Percentiles rank a stretch among this genome's conserved stretches.
These are phyloP conservation scores for pig (Sus scrofa) DNA, from an alignment of 2,113 vertebrate genomes.

Conservation along the genomic window DNA sequence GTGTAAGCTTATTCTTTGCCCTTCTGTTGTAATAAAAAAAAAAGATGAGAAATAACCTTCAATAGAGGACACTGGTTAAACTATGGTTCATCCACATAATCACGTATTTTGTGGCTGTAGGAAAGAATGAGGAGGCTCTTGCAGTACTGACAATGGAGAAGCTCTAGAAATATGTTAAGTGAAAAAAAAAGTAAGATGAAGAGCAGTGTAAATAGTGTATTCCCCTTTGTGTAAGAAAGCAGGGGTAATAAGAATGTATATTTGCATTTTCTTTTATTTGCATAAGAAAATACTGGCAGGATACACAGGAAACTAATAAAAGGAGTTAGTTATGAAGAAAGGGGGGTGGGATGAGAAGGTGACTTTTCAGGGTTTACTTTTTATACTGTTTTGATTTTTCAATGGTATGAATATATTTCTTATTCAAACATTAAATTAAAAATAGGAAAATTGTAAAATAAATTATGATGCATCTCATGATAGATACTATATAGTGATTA, in stretches of 20 bases:
- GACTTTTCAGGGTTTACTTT: constrained; percentile 32
- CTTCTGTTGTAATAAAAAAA: not conserved
- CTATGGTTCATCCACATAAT: not conserved
- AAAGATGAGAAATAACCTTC: constrained; percentile 44
- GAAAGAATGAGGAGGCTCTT: constrained; percentile 32
- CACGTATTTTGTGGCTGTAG: not conserved
- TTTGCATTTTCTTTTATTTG: constrained; percentile 63
- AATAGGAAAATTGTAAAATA: not conserved
- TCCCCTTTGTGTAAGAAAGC: constrained; percentile 31
- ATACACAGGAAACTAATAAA: constrained; percentile 54
- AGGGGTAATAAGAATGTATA: constrained; percentile 34
- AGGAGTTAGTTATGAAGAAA: constrained; percentile 15
- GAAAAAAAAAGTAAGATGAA: constrained; percentile 8
- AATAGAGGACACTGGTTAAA: not conserved
- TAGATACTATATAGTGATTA: constrained; percentile 16
- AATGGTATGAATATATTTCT: constrained; percentile 10
- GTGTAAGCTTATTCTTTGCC: not conserved
- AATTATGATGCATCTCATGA: not conserved
- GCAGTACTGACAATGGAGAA: not conserved
- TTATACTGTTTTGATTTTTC: constrained; percentile 27
- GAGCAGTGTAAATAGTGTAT: constrained; percentile 30
- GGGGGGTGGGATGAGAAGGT: not conserved
- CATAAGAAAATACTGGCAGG: constrained; percentile 45
- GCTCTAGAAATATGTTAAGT: constrained; percentile 1
- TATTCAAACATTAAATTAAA: constrained; percentile 49